A percentile compares a stretch with the other conserved stretches of the same genome.
phyloP scores from a whole-genome alignment of 2,888 invertebrate genomes.

The Aricia artaxerxes region DNA sequence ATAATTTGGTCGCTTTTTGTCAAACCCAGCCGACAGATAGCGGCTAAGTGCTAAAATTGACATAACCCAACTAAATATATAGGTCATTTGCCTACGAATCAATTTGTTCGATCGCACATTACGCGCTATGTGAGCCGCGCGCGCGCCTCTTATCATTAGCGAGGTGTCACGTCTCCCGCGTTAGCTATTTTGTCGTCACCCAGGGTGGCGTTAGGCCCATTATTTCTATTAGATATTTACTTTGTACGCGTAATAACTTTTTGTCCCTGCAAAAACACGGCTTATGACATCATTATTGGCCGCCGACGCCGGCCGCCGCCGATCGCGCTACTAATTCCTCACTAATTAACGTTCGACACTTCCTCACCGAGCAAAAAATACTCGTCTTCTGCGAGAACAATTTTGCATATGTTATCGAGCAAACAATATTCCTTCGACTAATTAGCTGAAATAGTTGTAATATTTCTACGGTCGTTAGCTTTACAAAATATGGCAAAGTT shows the following conservation, averaged over 20 bases:
- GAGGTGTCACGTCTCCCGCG: conserved; percentile 70
- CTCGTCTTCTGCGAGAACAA: background rate
- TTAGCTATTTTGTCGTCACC: conserved; percentile 72
- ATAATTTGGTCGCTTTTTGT: too few species aligned
- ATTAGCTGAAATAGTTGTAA: background rate
- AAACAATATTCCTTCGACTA: background rate
- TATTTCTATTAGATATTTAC: conserved; percentile 36
- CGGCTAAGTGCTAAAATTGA: too few species aligned
- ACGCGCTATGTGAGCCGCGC: conserved; percentile 58
- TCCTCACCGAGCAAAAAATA: background rate
- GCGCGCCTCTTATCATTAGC: conserved; percentile 67
- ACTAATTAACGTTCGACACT: conserved; percentile 7
- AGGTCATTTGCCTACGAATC: too few species aligned
- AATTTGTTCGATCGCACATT: too few species aligned
- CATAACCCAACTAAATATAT: too few species aligned
- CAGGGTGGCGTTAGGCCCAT: conserved; percentile 40
- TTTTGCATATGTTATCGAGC: background rate
- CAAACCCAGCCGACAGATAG: too few species aligned
- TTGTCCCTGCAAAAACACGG: background rate
- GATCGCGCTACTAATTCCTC: background rate
- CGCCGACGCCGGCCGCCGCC: background rate
- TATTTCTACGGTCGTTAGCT: background rate
- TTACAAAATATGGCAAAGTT: conserved; percentile 6
- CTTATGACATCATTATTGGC: conserved; percentile 8
- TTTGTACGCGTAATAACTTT: conserved; percentile 10